Percentiles rank a stretch among this genome's conserved stretches.
These are phyloP conservation scores for Brachionus sp. DNA, from an alignment of 1,140 invertebrate species.

Conservation along the genomic window DNA sequence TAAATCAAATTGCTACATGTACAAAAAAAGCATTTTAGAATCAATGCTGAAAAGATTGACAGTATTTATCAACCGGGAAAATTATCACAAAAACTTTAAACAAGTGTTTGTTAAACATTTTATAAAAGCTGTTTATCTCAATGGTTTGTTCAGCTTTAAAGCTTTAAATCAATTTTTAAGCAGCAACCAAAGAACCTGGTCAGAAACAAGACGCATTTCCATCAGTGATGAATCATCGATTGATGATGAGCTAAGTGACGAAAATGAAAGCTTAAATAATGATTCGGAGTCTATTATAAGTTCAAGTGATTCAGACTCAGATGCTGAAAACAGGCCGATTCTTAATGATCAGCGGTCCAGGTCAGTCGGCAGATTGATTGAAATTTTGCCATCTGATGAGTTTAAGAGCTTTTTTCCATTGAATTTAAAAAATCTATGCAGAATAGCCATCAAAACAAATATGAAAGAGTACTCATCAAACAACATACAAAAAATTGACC, in stretches of 20 bases:
- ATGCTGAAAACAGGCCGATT: background rate
- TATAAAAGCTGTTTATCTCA: background rate
- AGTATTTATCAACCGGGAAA: constrained; percentile 20
- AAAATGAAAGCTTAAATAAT: background rate
- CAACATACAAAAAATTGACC: background rate
- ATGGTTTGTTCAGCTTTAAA: background rate
- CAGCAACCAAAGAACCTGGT: background rate
- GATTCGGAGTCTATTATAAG: background rate
- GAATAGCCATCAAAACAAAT: background rate
- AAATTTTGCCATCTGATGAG: background rate
- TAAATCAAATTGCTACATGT: background rate
- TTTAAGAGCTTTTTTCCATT: constrained; percentile 8
- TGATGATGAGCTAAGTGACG: background rate
- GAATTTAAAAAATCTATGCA: constrained; percentile 2
- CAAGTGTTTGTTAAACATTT: background rate
- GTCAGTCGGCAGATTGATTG: background rate
- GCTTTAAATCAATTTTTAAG: background rate
- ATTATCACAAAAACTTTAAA: constrained; percentile 6
- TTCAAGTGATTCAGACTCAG: background rate
- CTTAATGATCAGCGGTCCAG: background rate
- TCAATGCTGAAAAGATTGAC: background rate
- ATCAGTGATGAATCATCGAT: background rate
- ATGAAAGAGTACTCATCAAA: background rate
- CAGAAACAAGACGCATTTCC: background rate
- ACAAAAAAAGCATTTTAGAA: background rate